Evolutionary conservation across 2,888 invertebrate species (phyloP), one percentile per base, ranked within the genome.

Genomic region (Pseudeuparius sepicola): DNA sequence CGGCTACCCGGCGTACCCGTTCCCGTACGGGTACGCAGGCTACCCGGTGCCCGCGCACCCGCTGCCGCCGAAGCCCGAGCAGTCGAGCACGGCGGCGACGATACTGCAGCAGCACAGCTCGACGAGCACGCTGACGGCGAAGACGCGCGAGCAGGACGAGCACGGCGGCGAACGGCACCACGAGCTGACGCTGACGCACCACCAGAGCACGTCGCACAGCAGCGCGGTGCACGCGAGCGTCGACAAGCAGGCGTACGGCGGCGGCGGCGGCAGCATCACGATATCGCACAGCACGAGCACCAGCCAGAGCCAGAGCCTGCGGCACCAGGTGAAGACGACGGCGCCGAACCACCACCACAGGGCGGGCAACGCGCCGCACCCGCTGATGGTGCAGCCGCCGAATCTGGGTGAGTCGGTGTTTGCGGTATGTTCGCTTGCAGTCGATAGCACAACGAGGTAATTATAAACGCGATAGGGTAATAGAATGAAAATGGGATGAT

Each of bases 41-140:
- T 76, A 85, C 48, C 75, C 79, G 2, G 68, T 80, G 40, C 78
- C 80, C 6, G 81, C 82, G 2, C 80, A 79, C 49, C 75, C 80
- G 4, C 76, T 79, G 53, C 78, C 78, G 4, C 47, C 53, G 11
- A 57, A 57, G 40, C 48, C 51, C 2, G 53, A 56, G 4, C 2
- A 14, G 4, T 14, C 3, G 26, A 78, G 79, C 48, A 76, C 75
- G 34, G 77, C 78, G 1, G 76, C 78, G 55, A 67, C 80, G 52
- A 75, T 77, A 58, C 65, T 69, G 0, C 71, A 77, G 9, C 80
- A 80, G 57, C 78, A 77, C 49, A 78, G 75, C 49, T 76, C 77
- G 9, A 78, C 76, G 48, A 75, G 75, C 40, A 78, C 77, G 11
- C 72, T 80, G n/a, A 78, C 78, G 10, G 75, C 78, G 4, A 68